Evolutionary conservation across 2,888 invertebrate species (phyloP), one percentile per base, ranked within the genome.

Genomic region (Morpho deidamia): DNA sequence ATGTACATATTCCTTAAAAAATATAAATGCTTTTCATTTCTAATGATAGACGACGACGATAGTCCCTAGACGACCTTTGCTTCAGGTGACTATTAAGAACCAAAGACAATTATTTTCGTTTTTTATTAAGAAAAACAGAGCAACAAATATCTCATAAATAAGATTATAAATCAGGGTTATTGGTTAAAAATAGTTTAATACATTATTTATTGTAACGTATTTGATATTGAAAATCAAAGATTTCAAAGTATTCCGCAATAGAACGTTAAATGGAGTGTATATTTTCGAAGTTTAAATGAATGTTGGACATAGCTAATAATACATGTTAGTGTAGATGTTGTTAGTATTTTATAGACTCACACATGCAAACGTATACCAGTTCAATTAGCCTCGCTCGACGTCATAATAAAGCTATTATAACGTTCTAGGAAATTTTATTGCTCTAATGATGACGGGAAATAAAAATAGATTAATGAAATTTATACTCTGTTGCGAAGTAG

Each of bases 341-440:
- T 40, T 35, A 34, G 14, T 32, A 10, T 33, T 45, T 45, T 48
- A 44, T 44, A 42, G 32, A 44, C 44, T 41, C 46, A 51, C 51
- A 51, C 51, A 51, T 46, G 8, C 43, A 53, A 45, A 14, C 44
- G 47, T 52, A 46, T 47, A 52, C 54, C 51, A 58, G 56, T 53
- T 52, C 51, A 58, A 55, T 58, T 53, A 53, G 55, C 56, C 56
- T 50, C 54, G 61, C 56, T 55, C 55, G 51, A 47, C 52, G 58
- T 56, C 58, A 56, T 53, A 60, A 56, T 53, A 54, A 56, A 55
- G 44, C 48, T 51, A 55, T 60, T 62, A 55, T 60, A 51, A 42
- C 50, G 44, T 56, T 62, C 60, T 60, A 53, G 53, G 60, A 62
- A 59, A 62, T 47, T 51, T 49, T 58, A 54, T 53, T 39, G 51